Evolutionary conservation across 1,140 invertebrate genomes (phyloP).

Genomic region (Teleogryllus occipitalis): DNA sequence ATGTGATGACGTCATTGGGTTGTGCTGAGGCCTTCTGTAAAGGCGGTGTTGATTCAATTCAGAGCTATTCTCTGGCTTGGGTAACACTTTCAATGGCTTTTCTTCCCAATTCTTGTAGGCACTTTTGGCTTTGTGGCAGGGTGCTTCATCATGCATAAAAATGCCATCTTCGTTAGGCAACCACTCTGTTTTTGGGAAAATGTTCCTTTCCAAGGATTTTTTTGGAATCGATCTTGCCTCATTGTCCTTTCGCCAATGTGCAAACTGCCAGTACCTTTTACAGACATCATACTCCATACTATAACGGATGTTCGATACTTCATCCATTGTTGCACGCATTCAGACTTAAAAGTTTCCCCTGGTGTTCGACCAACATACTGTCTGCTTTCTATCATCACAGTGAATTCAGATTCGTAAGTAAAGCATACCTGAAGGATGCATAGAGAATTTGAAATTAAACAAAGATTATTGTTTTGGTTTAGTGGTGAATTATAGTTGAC

Average conservation of each 20-base stretch:
- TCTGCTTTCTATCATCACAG: no score
- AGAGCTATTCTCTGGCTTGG: slow-evolving; percentile 15
- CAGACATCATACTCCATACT: slow-evolving; percentile 26
- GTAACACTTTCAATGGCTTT: slow-evolving; percentile 9
- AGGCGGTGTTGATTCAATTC: no score
- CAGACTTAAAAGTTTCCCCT: no score
- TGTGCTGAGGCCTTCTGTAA: no score
- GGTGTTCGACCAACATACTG: no score
- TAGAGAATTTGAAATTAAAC: no score
- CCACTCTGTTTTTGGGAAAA: slow-evolving; percentile 25
- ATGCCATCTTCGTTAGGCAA: slow-evolving; percentile 8
- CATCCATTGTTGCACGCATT: no score
- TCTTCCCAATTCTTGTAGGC: neutral
- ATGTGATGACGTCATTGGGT: no score
- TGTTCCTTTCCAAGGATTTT: slow-evolving; percentile 22
- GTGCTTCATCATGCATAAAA: slow-evolving; percentile 20
- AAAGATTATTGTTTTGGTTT: no score
- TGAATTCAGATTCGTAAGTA: no score
- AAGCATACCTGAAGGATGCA: no score
- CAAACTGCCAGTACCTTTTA: slow-evolving; percentile 23
- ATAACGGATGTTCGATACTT: slow-evolving; percentile 22
- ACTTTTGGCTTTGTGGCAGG: slow-evolving; percentile 17
- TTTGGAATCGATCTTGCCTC: slow-evolving; percentile 24
- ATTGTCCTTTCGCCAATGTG: slow-evolving; percentile 27
- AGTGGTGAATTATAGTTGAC: no score